Percentiles rank a stretch among this genome's conserved stretches.
phyloP scores from a whole-genome alignment of 2,797 vertebrate species.

The Acropternis orthonyx region DNA sequence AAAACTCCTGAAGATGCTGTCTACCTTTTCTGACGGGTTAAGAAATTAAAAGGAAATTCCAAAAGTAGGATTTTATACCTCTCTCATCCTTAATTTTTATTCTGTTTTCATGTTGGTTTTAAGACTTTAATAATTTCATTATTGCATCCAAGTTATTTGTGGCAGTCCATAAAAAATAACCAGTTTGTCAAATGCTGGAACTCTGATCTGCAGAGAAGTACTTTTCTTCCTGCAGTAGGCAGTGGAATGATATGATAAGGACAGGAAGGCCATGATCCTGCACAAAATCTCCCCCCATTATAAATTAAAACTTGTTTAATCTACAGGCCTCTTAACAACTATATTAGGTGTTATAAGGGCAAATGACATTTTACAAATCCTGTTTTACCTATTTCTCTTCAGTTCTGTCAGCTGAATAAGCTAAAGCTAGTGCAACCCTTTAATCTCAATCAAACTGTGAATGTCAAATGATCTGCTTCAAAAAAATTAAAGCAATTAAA shows the following conservation, averaged over 20 bases:
- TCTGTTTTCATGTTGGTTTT: not conserved
- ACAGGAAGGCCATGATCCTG: not conserved
- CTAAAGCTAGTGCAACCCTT: slow-evolving; percentile 12
- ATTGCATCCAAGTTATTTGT: not conserved
- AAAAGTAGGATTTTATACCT: not conserved
- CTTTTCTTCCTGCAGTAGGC: not conserved
- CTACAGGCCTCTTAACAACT: not conserved
- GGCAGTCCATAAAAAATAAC: not conserved
- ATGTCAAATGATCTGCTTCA: slow-evolving; percentile 39
- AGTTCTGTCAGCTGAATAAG: not conserved
- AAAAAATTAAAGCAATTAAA: slow-evolving; percentile 46
- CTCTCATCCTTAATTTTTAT: not conserved
- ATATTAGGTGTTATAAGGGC: not conserved
- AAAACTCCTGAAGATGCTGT: not conserved
- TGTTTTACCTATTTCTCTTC: not conserved
- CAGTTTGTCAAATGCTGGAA: not conserved
- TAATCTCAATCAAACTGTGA: slow-evolving; percentile 40
- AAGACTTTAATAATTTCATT: not conserved
- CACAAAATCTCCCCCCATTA: not conserved
- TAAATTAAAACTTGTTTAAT: not conserved
- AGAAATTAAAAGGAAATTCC: not conserved
- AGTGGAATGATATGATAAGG: not conserved
- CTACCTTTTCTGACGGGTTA: not conserved
- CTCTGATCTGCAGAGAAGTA: not conserved
- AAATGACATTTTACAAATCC: not conserved